Evolutionary conservation across 1,140 invertebrate species (phyloP).

Genomic region (Metaphire vulgaris): DNA sequence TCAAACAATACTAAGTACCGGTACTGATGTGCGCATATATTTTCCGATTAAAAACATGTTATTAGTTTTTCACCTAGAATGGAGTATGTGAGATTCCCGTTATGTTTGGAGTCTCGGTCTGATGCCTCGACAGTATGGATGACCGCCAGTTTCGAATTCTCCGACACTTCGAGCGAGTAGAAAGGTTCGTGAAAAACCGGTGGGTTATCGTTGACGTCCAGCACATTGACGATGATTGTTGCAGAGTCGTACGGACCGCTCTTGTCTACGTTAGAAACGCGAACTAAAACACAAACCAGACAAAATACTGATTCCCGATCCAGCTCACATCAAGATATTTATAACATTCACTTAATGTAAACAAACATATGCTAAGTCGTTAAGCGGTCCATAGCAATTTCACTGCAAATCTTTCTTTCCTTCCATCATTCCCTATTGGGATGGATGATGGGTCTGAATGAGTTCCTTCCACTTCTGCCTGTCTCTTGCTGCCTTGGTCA

Average conservation of each 20-base stretch:
- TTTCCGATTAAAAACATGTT: no score
- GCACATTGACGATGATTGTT: slow-evolving; percentile 65
- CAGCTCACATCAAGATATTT: neutral
- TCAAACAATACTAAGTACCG: no score
- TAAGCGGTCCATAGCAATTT: no score
- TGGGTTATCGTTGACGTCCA: slow-evolving; percentile 82
- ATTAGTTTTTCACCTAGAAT: slow-evolving; percentile 30
- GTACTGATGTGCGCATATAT: no score
- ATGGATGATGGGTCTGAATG: no score
- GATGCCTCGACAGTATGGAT: slow-evolving; percentile 26
- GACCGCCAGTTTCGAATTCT: slow-evolving; percentile 49
- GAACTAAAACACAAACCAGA: slow-evolving; percentile 37
- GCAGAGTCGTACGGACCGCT: slow-evolving; percentile 45
- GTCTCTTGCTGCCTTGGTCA: no score
- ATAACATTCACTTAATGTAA: no score
- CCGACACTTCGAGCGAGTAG: slow-evolving; percentile 64
- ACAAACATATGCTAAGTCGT: no score
- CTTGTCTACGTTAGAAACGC: slow-evolving; percentile 43
- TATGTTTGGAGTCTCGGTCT: slow-evolving; percentile 41
- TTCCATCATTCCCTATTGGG: no score
- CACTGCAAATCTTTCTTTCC: no score
- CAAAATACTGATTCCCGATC: neutral
- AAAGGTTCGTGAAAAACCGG: slow-evolving; percentile 61
- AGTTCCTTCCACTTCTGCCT: no score
- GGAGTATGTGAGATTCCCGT: slow-evolving; percentile 41